phyloP scores from a whole-genome alignment of 2,797 vertebrate genomes.

The Geotrypetes seraphini region DNA sequence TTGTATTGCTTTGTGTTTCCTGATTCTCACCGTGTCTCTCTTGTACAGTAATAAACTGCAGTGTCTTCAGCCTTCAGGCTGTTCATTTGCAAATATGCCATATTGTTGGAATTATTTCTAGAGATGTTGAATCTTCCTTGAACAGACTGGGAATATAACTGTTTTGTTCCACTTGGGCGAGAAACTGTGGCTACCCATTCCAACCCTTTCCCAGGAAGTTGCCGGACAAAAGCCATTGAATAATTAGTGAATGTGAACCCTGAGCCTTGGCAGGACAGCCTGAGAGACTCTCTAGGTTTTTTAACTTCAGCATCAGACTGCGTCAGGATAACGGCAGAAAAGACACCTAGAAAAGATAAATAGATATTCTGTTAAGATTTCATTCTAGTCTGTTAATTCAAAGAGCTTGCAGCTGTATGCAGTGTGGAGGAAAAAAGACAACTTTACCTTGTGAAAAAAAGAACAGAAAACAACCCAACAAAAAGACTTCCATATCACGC shows the following conservation, averaged over 20 bases:
- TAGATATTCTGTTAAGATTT: no score
- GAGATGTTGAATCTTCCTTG: constrained; percentile 11
- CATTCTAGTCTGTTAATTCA: no score
- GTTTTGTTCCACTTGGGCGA: no score
- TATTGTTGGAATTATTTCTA: constrained; percentile 9
- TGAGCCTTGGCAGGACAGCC: neutral
- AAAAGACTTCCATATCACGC: no score
- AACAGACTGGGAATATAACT: no score
- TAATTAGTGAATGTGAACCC: no score
- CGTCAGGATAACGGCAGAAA: neutral
- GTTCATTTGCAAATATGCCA: neutral
- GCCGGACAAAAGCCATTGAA: neutral
- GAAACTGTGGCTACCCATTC: neutral
- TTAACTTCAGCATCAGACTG: neutral
- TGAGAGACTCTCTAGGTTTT: neutral
- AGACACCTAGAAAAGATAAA: neutral
- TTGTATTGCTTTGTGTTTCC: no score
- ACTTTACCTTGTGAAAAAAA: no score
- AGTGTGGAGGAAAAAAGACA: no score
- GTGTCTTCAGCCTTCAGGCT: constrained; percentile 6
- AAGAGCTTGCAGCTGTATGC: no score
- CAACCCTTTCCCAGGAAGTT: neutral
- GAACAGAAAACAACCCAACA: no score
- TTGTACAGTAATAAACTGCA: constrained; percentile 5
- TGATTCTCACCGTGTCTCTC: no score